A percentile compares a stretch with the other conserved stretches of the same genome.
These are phyloP conservation scores for Neoarius graeffei DNA, from an alignment of 2,113 vertebrate genomes.

Conservation along the genomic window DNA sequence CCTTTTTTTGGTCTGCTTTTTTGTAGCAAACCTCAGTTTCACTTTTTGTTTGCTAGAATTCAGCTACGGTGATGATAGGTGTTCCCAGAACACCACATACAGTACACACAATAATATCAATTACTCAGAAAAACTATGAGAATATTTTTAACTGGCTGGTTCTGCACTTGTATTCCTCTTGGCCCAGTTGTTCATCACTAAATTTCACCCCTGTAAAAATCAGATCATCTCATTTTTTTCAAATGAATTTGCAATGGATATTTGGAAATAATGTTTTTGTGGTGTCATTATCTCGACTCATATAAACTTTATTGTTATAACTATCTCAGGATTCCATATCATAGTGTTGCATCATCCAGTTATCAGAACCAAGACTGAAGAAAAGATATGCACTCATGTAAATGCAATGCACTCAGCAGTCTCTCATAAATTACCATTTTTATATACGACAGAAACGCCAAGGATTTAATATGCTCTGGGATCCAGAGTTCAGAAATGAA, in stretches of 20 bases:
- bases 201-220: background rate
- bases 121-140: background rate
- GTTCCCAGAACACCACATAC: background rate
- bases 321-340: background rate
- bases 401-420: slow-evolving; percentile 5
- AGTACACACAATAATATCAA: background rate
- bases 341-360: background rate
- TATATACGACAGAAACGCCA: slow-evolving; percentile 42
- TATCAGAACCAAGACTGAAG: background rate
- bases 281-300: background rate
- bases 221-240: background rate
- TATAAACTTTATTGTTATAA: background rate
- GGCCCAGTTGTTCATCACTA: background rate
- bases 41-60: background rate
- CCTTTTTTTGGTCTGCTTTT: background rate
- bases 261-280: background rate
- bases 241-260: too few relatives aligned
- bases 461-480: slow-evolving; percentile 44
- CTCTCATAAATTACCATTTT: slow-evolving; percentile 47
- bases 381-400: background rate
- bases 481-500: slow-evolving; percentile 46
- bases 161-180: background rate
- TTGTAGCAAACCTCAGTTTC: background rate
- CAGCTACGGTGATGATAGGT: background rate
- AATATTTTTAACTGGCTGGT: background rate